Base-by-base conservation (phyloP, 1,140 invertebrate species). In the Heliconius hermathena region DNA sequence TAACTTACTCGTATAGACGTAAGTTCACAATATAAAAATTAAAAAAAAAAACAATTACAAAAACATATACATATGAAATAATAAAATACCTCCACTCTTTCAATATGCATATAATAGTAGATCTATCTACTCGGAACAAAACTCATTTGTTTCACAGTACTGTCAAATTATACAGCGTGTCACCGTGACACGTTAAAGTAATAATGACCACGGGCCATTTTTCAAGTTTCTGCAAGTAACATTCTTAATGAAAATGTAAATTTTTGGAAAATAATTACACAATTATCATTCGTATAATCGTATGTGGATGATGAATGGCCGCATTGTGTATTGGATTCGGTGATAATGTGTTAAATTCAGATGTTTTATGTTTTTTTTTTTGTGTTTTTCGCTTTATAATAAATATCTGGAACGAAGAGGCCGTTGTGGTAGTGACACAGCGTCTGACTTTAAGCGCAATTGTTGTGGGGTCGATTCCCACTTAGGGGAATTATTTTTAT, bases 221-320 rank as follows among this genome's bases (percentile, higher is more conserved):
- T 78, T 78, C 76, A 78, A 78, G 76, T 78, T 78, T 78, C 52
- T 41, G 70, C 76, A 78, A 73, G 76, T 78, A 78, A 78, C 49
- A 78, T 73, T 57, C 76, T 73, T 72, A 78, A 78, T 78, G 71
- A 73, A 77, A 78, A 73, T 52, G 46, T 73, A 78, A 73, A 78
- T 78, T 38, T 46, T 66, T 66, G 11, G 26, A 66, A 29, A 66
- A 66, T 66, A 26, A 66, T 66, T 29, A 66, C 8, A 66, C 22
- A 66, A 66, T 29, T 26, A 66, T 66, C 9, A 66, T 29, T 8
- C 20, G 54, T 22, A 66, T 66, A 16, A 66, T 66, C 60, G 22
- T 29, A 66, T 29, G 22, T 13, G 13, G 5, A 66, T 66, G 60
- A 66, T 66, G 29, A 66, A 66, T 66, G 9, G 26, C 0, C 1